Base-by-base conservation (phyloP, 2,113 vertebrate genomes). In the Channa argus region DNA sequence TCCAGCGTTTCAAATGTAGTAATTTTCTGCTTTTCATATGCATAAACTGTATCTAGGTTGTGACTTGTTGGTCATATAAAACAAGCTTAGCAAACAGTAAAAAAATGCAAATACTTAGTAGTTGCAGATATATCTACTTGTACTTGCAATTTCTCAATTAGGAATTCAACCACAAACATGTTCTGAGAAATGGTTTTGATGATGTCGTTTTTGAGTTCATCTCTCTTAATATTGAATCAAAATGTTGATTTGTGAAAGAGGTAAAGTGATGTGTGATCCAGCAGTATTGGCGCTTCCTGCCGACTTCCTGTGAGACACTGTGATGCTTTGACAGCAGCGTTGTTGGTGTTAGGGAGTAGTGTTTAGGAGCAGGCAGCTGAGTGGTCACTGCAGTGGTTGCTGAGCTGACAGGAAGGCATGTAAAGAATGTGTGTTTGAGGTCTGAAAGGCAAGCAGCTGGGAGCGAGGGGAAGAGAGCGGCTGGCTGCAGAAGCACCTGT, bases 361-460 rank as follows among this genome's bases (percentile, higher is more conserved):
- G 58, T 39, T 44, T 56, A 5, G 60, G 13, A 38, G 49, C 13
- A 12, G 46, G 59, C 54, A 51, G 77, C 63, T 46, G 71, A 80
- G 64, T 54, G 82, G 45, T 44, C 46, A 56, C 70, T 70, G 82
- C 72, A 33, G 55, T n/a, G 64, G 79, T 83, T 77, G 75, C 83
- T 10, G 65, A 69, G 85, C 80, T 83, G 88, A 88, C 77, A 74
- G 71, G 64, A 75, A 66, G 86, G 82, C 88, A 92, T 89, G 86
- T 71, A 78, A 82, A 80, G 89, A 92, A 93, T 93, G 86, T 64
- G 66, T 77, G 85, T 77, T 49, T 46, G 63, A 77, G 75, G 61
- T 68, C 71, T 85, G 84, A 88, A 87, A 90, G 77, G 54, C 5
- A 76, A 92, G 88, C 93, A 94, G 93, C 91, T 94, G 93, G 83